A percentile compares a stretch with the other conserved stretches of the same genome.
phyloP scores from a whole-genome alignment of 2,888 invertebrate genomes.

The Rhorus exstirpatorius region DNA sequence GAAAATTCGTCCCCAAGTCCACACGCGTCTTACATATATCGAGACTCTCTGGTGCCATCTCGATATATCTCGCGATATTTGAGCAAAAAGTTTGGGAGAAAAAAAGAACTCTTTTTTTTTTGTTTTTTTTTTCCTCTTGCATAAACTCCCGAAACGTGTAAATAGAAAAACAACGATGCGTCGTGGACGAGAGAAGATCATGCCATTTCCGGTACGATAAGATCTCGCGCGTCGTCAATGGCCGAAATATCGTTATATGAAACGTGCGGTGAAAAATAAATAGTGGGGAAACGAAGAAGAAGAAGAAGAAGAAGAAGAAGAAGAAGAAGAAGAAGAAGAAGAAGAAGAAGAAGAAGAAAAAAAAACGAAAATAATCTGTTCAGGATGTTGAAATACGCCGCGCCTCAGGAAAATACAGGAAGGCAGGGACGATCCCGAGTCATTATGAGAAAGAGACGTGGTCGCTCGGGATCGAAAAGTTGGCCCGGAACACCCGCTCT shows the following conservation, averaged over 20 bases:
- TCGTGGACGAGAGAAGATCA: neutral
- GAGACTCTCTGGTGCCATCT: neutral
- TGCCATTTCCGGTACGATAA: slow-evolving; percentile 17
- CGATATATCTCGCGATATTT: neutral
- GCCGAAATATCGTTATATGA: slow-evolving; percentile 16
- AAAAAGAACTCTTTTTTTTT: too few relatives aligned
- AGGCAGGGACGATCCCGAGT: slow-evolving; percentile 79
- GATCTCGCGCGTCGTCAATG: slow-evolving; percentile 29
- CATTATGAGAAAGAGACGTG: slow-evolving; percentile 80
- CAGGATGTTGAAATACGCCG: slow-evolving; percentile 82
- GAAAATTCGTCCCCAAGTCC: slow-evolving; percentile 29
- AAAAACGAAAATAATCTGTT: slow-evolving; percentile 40
- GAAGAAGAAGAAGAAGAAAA: slow-evolving; percentile 21
- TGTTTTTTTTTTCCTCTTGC: neutral
- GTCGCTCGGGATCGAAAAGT: slow-evolving; percentile 83
- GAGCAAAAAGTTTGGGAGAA: neutral
- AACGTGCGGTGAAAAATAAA: slow-evolving; percentile 9
- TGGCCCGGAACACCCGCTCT: slow-evolving; percentile 84
- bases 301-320: too few relatives aligned
- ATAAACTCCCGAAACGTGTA: slow-evolving; percentile 9
- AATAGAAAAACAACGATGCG: slow-evolving; percentile 13
- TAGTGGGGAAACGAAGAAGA: too few relatives aligned
- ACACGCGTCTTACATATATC: too few relatives aligned
- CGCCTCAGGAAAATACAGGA: slow-evolving; percentile 77
- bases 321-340: too few relatives aligned